Percentiles rank a stretch among this genome's conserved stretches.
Conservation (phyloP, 1,140 invertebrate genomes). For the Zophobas morio region DNA sequence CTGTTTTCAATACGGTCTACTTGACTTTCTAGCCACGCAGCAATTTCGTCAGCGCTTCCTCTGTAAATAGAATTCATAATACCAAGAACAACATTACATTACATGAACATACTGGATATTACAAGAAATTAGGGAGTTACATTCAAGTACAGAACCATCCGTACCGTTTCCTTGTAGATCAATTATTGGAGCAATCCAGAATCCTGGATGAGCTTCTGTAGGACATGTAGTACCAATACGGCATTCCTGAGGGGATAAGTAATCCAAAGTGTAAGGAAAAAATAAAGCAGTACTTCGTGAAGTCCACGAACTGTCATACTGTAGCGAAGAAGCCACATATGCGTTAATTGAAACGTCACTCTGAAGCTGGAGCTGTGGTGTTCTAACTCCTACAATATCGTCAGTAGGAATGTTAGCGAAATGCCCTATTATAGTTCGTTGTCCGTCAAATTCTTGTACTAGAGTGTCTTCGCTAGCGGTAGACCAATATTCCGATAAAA, state of each 20-base stretch:
- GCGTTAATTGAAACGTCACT: constrained; percentile 71
- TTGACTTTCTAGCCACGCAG: neutral
- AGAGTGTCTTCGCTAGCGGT: constrained; percentile 49
- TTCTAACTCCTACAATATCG: constrained; percentile 56
- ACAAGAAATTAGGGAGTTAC: constrained; percentile 76
- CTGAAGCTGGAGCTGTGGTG: constrained; percentile 59
- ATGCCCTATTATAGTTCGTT: constrained; percentile 57
- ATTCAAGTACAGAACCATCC: constrained; percentile 60
- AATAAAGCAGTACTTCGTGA: constrained; percentile 68
- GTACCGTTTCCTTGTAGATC: constrained; percentile 70
- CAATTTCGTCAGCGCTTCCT: constrained; percentile 3
- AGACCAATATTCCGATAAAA: constrained; percentile 67
- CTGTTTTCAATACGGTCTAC: neutral
- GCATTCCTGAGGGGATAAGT: constrained; percentile 74
- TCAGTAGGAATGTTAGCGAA: constrained; percentile 61
- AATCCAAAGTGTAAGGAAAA: constrained; percentile 80
- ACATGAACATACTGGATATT: constrained; percentile 67
- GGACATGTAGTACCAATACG: constrained; percentile 73
- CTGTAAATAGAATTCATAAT: constrained; percentile 25
- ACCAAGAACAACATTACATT: neutral
- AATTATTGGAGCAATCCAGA: constrained; percentile 78
- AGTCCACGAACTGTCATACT: constrained; percentile 78
- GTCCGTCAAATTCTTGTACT: constrained; percentile 58
- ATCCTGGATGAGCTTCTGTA: constrained; percentile 72
- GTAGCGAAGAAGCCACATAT: constrained; percentile 69